A percentile compares a stretch with the other conserved stretches of the same genome.
These are phyloP conservation scores for Homarus americanus DNA, from an alignment of 1,140 invertebrate genomes.

Conservation along the genomic window DNA sequence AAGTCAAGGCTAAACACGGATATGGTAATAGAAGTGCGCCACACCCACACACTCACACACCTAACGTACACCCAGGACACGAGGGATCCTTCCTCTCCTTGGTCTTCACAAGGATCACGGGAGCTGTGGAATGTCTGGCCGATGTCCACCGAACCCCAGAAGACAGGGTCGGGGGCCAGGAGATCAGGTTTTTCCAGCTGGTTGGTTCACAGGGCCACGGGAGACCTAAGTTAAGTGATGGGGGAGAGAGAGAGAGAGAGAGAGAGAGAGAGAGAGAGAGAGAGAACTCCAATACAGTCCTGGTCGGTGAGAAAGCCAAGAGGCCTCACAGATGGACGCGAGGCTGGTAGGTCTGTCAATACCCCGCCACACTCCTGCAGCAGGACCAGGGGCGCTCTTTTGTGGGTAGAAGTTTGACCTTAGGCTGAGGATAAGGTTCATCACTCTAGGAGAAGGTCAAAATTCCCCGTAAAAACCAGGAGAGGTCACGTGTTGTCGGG, in stretches of 20 bases:
- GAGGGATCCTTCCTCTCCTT: not conserved
- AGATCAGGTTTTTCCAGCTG: no score
- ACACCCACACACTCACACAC: slow-evolving; percentile 29
- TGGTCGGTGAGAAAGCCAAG: no score
- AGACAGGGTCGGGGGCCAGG: no score
- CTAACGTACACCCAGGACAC: not conserved
- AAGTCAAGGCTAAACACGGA: slow-evolving; percentile 32
- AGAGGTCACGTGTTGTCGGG: not conserved
- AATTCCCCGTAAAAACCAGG: not conserved
- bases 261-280: no score
- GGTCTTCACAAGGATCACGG: not conserved
- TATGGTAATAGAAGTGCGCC: slow-evolving; percentile 25
- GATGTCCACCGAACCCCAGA: not conserved
- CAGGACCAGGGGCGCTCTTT: no score
- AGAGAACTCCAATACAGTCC: no score
- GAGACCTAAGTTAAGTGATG: no score
- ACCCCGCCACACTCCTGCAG: no score
- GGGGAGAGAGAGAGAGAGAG: no score
- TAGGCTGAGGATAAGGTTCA: not conserved
- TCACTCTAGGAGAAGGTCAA: not conserved
- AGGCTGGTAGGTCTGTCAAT: no score
- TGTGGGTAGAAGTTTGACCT: not conserved
- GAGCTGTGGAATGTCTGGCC: not conserved
- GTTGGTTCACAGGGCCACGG: no score
- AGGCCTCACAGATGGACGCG: no score